Conservation (phyloP, 1,140 invertebrate genomes). For the Sipha flava region DNA sequence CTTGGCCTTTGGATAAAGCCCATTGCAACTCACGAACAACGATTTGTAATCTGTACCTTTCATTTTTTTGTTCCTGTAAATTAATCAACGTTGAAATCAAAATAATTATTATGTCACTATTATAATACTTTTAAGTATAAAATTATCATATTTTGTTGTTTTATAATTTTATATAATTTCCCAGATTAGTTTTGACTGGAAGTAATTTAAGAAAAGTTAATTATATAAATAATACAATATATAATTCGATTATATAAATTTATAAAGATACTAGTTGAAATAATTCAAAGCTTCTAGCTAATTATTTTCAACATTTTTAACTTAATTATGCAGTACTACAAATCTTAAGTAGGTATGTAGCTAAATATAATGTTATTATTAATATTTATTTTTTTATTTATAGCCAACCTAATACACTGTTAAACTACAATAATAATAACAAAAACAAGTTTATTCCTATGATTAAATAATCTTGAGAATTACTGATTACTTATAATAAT, state of each 20-base stretch:
- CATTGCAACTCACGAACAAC: conserved; percentile 78
- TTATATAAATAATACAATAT: not conserved
- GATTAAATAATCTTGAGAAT: too few relatives aligned
- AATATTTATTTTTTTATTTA: too few relatives aligned
- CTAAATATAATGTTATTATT: too few relatives aligned
- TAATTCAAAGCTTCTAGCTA: not conserved
- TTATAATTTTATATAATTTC: too few relatives aligned
- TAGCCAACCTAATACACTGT: not conserved
- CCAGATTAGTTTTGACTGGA: not conserved
- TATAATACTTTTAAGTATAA: too few relatives aligned
- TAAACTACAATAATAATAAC: not conserved
- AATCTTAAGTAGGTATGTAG: not conserved
- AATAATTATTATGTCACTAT: not conserved
- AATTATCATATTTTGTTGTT: too few relatives aligned
- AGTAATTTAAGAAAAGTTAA: not conserved
- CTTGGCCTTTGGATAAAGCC: conserved; percentile 49
- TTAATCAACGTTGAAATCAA: not conserved
- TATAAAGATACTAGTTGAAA: not conserved
- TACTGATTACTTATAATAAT: too few relatives aligned
- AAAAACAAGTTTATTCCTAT: too few relatives aligned
- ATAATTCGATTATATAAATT: not conserved
- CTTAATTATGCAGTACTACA: not conserved
- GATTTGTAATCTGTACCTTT: conserved; percentile 77
- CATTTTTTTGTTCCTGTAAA: conserved; percentile 64
- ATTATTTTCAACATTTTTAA: not conserved